Conservation (phyloP, 2,797 vertebrate genomes). For the Hemitrygon akajei region DNA sequence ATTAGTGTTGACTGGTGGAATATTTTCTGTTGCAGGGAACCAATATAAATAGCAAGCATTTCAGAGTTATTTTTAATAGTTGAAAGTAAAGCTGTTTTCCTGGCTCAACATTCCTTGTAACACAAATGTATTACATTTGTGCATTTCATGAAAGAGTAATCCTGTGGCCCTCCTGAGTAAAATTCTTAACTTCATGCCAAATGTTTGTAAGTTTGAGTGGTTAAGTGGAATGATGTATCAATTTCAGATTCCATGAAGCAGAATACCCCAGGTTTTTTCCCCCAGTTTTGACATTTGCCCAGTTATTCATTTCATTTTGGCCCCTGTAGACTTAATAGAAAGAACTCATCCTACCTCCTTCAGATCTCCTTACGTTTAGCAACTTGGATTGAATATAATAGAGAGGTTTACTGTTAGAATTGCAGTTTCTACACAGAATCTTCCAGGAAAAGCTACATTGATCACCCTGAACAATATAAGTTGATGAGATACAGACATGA, state of each 20-base stretch:
- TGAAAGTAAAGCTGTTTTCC: background rate
- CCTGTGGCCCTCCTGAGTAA: background rate
- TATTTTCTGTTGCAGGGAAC: background rate
- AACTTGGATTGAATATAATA: background rate
- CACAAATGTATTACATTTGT: background rate
- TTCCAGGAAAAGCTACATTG: background rate
- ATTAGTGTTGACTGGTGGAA: background rate
- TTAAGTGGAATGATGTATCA: background rate
- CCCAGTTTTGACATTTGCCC: background rate
- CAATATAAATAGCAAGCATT: background rate
- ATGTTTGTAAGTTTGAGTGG: background rate
- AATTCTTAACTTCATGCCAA: no score
- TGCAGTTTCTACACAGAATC: background rate
- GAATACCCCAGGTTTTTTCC: background rate
- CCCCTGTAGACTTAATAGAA: background rate
- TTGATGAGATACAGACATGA: background rate
- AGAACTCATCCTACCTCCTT: background rate
- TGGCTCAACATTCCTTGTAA: background rate
- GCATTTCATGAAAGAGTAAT: background rate
- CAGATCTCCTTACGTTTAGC: background rate
- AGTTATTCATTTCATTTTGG: background rate
- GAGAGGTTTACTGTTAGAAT: background rate
- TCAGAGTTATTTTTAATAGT: background rate
- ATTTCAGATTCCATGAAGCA: background rate
- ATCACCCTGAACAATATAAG: background rate